Base-by-base conservation (phyloP, 2,797 vertebrate genomes). In the Thalassophryne amazonica region DNA sequence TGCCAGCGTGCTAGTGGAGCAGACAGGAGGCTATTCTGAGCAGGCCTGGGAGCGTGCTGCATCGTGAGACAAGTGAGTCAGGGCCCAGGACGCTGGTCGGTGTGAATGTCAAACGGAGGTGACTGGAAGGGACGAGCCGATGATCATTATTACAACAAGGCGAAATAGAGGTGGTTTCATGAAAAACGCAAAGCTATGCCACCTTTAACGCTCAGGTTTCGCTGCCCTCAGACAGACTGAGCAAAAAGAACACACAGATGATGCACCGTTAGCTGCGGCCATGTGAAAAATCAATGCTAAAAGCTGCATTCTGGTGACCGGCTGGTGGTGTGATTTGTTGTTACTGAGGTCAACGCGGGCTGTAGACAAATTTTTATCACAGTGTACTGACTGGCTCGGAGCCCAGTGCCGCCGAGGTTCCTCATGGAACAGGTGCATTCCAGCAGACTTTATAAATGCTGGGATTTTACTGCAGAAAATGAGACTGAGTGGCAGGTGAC, bases 21-120 rank as follows among this genome's bases (percentile, higher is more conserved):
- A 74, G 66, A 82, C 55, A 59, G 45, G 34, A 54, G 27, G 77
- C 77, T 83, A 86, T 82, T 86, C 78, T 85, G 20, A 78, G 83
- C 71, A 81, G 76, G 76, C 75, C 78, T 80, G 38, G 52, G 39
- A 84, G 79, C 52, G 2, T 45, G 57, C 69, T 69, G 57, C 72
- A 39, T 61, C 50, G 57, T 83, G 81, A 86, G 70, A 80, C 81
- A 86, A 79, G 52, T 74, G 66, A 86, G 73, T 81, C 82, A 74
- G 62, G 75, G 66, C 59, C 36, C n/a, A 55, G 39, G 59, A 42
- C 78, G 46, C 52, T 17, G 53, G 73, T 73, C 53, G 64, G 52
- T 64, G 34, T 66, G 57, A 45, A 73, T 73, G 70, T 83, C 61
- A 64, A 62, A 62, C 3, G 36, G 24, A 66, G 45, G 38, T n/a